Percentiles rank a stretch among this genome's conserved stretches.
These are phyloP conservation scores for Heterodera filipjevi DNA, from an alignment of 2,888 invertebrate species.

Conservation along the genomic window DNA sequence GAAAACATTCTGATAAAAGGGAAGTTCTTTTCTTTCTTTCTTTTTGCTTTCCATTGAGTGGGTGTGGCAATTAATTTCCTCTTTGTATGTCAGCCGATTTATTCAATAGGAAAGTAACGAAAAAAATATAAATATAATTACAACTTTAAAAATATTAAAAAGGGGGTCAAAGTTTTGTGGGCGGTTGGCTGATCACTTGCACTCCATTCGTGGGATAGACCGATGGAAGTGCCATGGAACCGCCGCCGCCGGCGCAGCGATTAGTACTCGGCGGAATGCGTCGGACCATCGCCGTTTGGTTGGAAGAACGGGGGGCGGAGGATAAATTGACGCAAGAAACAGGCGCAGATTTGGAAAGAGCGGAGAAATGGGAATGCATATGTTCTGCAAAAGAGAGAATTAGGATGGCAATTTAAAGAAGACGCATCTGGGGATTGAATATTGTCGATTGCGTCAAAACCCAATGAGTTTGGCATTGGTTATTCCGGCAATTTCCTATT, in stretches of 20 bases:
- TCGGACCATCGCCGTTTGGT: constrained; percentile 14
- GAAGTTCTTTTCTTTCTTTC: too few relatives aligned
- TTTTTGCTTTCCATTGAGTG: too few relatives aligned
- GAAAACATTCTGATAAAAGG: too few relatives aligned
- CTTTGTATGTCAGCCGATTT: too few relatives aligned
- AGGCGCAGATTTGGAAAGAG: constrained; percentile 12
- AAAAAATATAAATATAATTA: too few relatives aligned
- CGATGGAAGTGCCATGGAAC: neutral
- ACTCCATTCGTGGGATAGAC: neutral
- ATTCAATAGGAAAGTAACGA: too few relatives aligned
- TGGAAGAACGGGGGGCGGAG: neutral
- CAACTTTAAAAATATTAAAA: neutral
- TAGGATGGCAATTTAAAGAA: too few relatives aligned
- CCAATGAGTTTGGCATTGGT: too few relatives aligned
- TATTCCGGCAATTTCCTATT: too few relatives aligned
- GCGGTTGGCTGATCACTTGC: neutral
- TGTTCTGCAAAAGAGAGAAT: constrained; percentile 20
- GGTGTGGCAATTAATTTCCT: too few relatives aligned
- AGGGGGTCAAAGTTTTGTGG: neutral
- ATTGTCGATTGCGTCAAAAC: constrained; percentile 18
- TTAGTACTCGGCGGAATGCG: neutral
- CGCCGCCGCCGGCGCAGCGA: constrained; percentile 6
- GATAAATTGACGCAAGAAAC: neutral
- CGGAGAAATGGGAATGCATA: constrained; percentile 35
- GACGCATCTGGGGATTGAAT: too few relatives aligned